These are phyloP conservation scores for Platygyra sinensis DNA, from an alignment of 64 coral and sea anemone genomes.

Conservation along the genomic window DNA sequence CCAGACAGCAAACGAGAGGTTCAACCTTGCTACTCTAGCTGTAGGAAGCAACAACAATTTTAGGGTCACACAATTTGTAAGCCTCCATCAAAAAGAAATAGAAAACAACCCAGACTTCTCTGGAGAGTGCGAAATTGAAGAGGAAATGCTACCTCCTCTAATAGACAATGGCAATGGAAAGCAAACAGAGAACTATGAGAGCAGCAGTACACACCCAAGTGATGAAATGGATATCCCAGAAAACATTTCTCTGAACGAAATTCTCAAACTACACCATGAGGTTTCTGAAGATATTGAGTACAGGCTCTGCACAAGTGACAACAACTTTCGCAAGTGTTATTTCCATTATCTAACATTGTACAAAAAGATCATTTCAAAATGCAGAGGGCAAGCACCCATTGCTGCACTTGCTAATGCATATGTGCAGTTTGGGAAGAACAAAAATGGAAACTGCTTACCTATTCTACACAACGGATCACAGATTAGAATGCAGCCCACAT, in stretches of 20 bases:
- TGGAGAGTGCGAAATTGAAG: background rate
- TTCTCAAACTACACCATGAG: no score
- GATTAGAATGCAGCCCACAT: constrained; percentile 48
- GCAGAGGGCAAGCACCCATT: constrained; percentile 52
- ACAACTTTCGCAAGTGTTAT: constrained; percentile 38
- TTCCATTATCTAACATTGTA: constrained; percentile 34
- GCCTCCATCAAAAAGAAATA: constrained; percentile 33
- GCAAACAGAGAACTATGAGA: background rate
- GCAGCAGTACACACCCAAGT: background rate
- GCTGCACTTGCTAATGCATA: constrained; percentile 58
- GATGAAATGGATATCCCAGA: constrained; percentile 39
- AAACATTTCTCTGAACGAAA: no score
- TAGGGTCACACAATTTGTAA: background rate
- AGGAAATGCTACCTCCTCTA: background rate
- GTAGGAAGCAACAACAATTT: no score
- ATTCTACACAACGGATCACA: constrained; percentile 59
- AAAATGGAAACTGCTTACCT: constrained; percentile 19
- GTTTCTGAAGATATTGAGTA: no score
- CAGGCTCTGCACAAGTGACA: constrained; percentile 48
- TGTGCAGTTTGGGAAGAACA: constrained; percentile 58
- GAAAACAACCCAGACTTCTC: background rate
- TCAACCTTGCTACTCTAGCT: no score
- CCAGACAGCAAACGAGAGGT: constrained; percentile 32
- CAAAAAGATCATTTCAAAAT: constrained; percentile 57
- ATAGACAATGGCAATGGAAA: background rate